Percentiles rank a stretch among this genome's conserved stretches.
phyloP scores from a whole-genome alignment of 1,140 invertebrate species.

The Hestina assimilis region DNA sequence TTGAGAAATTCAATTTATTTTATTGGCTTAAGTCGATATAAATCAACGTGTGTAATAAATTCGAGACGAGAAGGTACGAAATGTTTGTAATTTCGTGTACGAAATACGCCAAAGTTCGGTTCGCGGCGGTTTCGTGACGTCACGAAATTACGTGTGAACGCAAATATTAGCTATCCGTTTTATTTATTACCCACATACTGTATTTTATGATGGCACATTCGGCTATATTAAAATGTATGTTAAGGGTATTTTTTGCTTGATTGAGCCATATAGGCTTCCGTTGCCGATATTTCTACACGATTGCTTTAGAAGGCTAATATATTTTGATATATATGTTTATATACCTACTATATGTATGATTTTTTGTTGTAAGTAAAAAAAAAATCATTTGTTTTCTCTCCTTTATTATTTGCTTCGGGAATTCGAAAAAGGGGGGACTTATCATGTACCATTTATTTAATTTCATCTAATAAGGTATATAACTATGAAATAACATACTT shows the following conservation, averaged over 20 bases:
- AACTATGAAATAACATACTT: too few relatives aligned
- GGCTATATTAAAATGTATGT: background rate
- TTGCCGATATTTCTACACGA: too few relatives aligned
- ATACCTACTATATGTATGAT: too few relatives aligned
- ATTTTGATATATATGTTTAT: too few relatives aligned
- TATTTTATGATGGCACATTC: background rate
- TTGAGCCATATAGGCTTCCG: too few relatives aligned
- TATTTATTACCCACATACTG: slow-evolving; percentile 11
- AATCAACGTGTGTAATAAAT: slow-evolving; percentile 13
- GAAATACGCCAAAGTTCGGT: slow-evolving; percentile 5
- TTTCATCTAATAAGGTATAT: too few relatives aligned
- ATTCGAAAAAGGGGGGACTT: too few relatives aligned
- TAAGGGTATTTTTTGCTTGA: background rate
- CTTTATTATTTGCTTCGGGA: too few relatives aligned
- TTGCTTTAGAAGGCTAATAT: too few relatives aligned
- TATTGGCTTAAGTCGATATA: slow-evolving; percentile 8
- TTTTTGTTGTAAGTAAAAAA: too few relatives aligned
- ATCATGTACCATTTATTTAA: too few relatives aligned
- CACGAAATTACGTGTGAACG: slow-evolving; percentile 18
- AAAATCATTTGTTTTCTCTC: too few relatives aligned
- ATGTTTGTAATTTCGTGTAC: slow-evolving; percentile 2
- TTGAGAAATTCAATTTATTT: slow-evolving; percentile 7
- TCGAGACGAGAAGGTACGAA: slow-evolving; percentile 1
- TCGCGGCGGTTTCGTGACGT: slow-evolving; percentile 14
- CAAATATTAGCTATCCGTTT: slow-evolving; percentile 19